These are phyloP conservation scores for Polypedilum pembai DNA, from an alignment of 1,140 invertebrate genomes.

Conservation along the genomic window DNA sequence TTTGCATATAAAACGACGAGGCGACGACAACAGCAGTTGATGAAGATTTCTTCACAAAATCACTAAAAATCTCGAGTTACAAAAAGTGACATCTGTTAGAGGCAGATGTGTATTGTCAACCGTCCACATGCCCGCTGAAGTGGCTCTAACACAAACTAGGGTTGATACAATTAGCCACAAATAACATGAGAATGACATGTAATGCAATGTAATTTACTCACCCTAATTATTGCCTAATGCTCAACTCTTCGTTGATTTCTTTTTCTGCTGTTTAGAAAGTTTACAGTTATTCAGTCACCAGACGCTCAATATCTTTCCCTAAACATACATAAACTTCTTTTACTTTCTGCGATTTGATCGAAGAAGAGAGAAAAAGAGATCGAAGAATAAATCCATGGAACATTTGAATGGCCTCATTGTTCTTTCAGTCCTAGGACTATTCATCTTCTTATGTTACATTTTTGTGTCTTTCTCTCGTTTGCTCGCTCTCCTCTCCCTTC, in stretches of 20 bases:
- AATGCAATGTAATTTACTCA: too few species aligned
- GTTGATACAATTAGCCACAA: too few species aligned
- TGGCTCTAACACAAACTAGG: not conserved
- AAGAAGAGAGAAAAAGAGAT: not conserved
- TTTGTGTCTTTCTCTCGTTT: not conserved
- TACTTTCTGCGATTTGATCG: not conserved
- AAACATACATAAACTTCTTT: too few species aligned
- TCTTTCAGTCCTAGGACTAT: conserved; percentile 14
- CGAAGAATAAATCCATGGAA: not conserved
- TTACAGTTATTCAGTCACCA: too few species aligned
- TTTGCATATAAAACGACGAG: conserved; percentile 15
- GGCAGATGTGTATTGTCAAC: not conserved
- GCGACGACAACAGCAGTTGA: not conserved
- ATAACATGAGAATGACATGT: not conserved
- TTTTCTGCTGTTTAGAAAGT: too few species aligned
- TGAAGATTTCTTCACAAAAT: not conserved
- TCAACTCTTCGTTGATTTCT: not conserved
- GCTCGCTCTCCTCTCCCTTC: not conserved
- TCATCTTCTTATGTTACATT: not conserved
- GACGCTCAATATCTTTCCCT: too few species aligned
- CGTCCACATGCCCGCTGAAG: too few species aligned
- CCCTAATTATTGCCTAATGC: not conserved
- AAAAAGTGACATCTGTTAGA: not conserved
- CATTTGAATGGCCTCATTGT: conserved; percentile 27
- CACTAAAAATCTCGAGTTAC: not conserved